Evolutionary conservation across 64 coral and sea anemone species (phyloP), one percentile per base, ranked within the genome.

Genomic region (Dendronephthya gigantea): DNA sequence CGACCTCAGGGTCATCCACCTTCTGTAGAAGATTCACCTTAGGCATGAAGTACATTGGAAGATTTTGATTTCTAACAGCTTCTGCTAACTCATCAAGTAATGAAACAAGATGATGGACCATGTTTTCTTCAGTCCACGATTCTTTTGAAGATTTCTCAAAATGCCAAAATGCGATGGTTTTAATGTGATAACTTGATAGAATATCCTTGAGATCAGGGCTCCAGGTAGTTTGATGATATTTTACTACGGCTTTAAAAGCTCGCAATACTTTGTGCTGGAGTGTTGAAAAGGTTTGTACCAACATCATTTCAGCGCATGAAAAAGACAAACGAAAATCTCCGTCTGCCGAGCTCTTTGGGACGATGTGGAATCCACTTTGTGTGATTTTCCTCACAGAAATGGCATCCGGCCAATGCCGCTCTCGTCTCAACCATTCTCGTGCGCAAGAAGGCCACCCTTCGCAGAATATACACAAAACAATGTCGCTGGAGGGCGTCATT

Each of bases 21-120:
- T 79, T 1, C 10, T 13, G 7, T 10, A 79, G 36, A 19, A 79
- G 72, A 33, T 79, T 79, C 2, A 36, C 30, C 29, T 79, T 79
- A 4, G 72, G 72, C 72, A 79, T 36, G 22, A 79, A 79, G 17
- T 79, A 79, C 72, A 79, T 79, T 79, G 72, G 72, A 34, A 79
- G 36, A 33, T 79, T 0, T 36, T 10, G 32, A 11, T 33, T 34
- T 36, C 36, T 39, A 29, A 79, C 34, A 1, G 72, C 28, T 34
- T 79, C 72, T 35, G 72, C 30, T 12, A 36, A 34, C 22, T 35
- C 72, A 17, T 79, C 9, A 36, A 79, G 36, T 19, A 79, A 34
- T 17, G 9, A 39, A 36, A 79, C 36, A 34, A 79, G 36, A 34
- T 79, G 72, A 36, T 9, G 7, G 32, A 36, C 72, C 30, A 39